Conservation (phyloP, 1,140 invertebrate species). For the Drosophila ficusphila region DNA sequence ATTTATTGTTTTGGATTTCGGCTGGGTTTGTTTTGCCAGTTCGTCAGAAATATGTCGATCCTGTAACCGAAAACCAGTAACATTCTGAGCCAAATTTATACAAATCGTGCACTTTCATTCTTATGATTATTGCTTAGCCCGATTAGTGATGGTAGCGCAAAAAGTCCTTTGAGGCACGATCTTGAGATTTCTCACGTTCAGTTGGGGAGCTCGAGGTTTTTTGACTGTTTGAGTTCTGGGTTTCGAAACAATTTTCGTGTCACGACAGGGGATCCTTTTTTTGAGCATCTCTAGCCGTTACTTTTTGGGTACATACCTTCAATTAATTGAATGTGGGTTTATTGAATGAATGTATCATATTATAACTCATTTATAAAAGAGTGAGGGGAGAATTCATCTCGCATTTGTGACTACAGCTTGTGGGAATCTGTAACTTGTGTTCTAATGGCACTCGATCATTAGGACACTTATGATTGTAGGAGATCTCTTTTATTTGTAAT, state of each 20-base stretch:
- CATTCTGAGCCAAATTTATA: slow-evolving; percentile 37
- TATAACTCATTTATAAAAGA: slow-evolving; percentile 30
- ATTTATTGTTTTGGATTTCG: slow-evolving; percentile 32
- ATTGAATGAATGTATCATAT: slow-evolving; percentile 18
- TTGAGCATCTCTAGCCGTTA: slow-evolving; percentile 16
- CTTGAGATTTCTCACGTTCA: slow-evolving; percentile 9
- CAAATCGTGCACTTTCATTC: slow-evolving; percentile 33
- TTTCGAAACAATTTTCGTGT: slow-evolving; percentile 10
- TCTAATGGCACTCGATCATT: background rate
- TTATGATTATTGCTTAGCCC: slow-evolving; percentile 6
- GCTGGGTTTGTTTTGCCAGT: slow-evolving; percentile 28
- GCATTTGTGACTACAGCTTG: slow-evolving; percentile 9
- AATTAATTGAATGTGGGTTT: slow-evolving; percentile 37
- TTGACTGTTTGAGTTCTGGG: background rate
- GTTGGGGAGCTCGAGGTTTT: slow-evolving; percentile 4
- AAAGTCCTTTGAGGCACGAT: slow-evolving; percentile 28
- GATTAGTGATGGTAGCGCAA: slow-evolving; percentile 25
- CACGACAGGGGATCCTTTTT: slow-evolving; percentile 17
- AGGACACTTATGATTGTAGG: background rate
- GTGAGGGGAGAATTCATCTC: slow-evolving; percentile 4
- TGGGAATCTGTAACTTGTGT: slow-evolving; percentile 1
- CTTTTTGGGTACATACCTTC: slow-evolving; percentile 15
- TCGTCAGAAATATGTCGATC: slow-evolving; percentile 39
- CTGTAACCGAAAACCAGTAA: slow-evolving; percentile 42
- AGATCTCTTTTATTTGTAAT: background rate